These are phyloP conservation scores for Drosophila neotestacea DNA, from an alignment of 2,888 invertebrate species.

Conservation along the genomic window DNA sequence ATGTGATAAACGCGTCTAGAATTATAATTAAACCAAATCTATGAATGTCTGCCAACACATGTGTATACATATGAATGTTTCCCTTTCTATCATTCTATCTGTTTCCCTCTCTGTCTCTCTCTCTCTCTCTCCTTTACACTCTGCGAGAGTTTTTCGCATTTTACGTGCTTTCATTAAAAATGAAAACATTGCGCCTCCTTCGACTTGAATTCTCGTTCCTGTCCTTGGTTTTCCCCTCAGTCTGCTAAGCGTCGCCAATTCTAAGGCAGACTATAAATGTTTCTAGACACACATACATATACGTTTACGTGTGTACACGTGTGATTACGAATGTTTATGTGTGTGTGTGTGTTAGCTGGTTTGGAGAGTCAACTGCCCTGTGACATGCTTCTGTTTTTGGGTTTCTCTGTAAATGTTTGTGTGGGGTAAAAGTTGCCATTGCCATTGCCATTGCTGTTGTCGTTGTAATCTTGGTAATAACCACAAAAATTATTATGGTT, in stretches of 20 bases:
- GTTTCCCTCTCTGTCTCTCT: no score
- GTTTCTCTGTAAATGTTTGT: slow-evolving; percentile 21
- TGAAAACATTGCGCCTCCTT: slow-evolving; percentile 75
- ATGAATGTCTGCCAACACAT: slow-evolving; percentile 61
- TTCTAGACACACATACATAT: slow-evolving; percentile 32
- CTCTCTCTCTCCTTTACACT: background rate
- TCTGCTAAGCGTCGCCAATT: slow-evolving; percentile 67
- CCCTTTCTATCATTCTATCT: background rate
- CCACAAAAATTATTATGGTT: slow-evolving; percentile 81
- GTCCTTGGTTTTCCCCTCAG: slow-evolving; percentile 2
- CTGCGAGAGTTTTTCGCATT: slow-evolving; percentile 73
- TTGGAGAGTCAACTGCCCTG: slow-evolving; percentile 41
- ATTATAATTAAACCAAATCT: slow-evolving; percentile 81
- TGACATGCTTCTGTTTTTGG: slow-evolving; percentile 59
- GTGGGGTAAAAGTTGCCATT: slow-evolving; percentile 56
- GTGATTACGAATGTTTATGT: slow-evolving; percentile 15
- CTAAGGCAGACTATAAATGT: slow-evolving; percentile 76
- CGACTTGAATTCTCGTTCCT: slow-evolving; percentile 33
- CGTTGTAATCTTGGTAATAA: slow-evolving; percentile 80
- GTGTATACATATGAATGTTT: slow-evolving; percentile 18
- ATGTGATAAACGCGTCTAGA: slow-evolving; percentile 81
- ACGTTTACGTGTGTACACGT: slow-evolving; percentile 18
- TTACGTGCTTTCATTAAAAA: slow-evolving; percentile 82
- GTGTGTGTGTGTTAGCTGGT: slow-evolving; percentile 14
- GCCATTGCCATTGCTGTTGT: slow-evolving; percentile 49